A percentile compares a stretch with the other conserved stretches of the same genome.
phyloP scores from a whole-genome alignment of 2,797 vertebrate genomes.

The Thunnus albacares region DNA sequence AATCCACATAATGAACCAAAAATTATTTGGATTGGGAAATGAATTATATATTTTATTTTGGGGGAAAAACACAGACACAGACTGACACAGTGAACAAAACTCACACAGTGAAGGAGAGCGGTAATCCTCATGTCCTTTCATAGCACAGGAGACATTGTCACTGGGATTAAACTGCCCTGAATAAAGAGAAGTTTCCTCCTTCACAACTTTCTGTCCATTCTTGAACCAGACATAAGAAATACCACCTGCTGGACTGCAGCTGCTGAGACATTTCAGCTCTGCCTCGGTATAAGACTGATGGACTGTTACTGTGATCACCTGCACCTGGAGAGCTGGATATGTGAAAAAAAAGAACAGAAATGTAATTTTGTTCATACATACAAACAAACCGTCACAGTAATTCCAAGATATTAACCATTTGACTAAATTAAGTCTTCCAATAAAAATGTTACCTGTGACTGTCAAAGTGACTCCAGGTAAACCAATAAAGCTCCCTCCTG shows the following conservation, averaged over 20 bases:
- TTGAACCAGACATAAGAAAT: conserved; percentile 33
- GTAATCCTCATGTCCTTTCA: neutral
- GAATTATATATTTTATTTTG: no score
- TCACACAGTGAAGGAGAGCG: conserved; percentile 45
- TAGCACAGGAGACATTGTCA: conserved; percentile 33
- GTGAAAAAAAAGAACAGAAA: neutral
- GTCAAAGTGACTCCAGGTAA: conserved; percentile 24
- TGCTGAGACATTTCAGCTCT: neutral
- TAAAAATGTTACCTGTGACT: conserved; percentile 49
- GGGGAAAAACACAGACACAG: neutral
- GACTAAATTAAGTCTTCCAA: neutral
- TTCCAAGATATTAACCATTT: no score
- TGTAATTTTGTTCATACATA: neutral
- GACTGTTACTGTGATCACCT: neutral
- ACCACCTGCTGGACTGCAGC: no score
- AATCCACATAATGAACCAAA: no score
- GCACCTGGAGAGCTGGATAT: conserved; percentile 9
- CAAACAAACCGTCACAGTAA: no score
- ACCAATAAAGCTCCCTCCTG: neutral
- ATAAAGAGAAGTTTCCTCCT: neutral
- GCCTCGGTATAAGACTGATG: neutral
- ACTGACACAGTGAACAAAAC: conserved; percentile 6
- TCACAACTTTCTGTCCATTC: neutral
- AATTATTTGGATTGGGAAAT: no score
- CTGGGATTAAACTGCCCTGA: rapidly evolving